A percentile compares a stretch with the other conserved stretches of the same genome.
phyloP scores from a whole-genome alignment of 2,113 vertebrate genomes.

The Muntiacus muntjak region DNA sequence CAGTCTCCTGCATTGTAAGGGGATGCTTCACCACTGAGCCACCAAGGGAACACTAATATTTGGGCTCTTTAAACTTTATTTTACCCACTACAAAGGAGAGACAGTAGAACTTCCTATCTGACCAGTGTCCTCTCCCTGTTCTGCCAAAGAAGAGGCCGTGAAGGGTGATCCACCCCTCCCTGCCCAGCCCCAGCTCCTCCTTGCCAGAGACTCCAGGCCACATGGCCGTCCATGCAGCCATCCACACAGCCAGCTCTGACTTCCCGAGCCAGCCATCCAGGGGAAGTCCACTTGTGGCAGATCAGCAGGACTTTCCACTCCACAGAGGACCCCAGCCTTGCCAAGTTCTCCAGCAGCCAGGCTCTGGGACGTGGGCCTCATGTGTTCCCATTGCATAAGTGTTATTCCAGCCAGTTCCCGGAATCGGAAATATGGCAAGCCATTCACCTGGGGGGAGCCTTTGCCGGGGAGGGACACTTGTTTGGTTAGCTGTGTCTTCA shows the following conservation, averaged over 20 bases:
- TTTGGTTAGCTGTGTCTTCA: conserved; percentile 55
- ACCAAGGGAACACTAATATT: not conserved
- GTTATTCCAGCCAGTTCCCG: conserved; percentile 69
- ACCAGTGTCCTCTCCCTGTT: not conserved
- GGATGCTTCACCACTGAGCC: not conserved
- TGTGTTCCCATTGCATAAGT: conserved; percentile 27
- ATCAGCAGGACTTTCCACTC: conserved; percentile 59
- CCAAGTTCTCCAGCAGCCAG: conserved; percentile 63
- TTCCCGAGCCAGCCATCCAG: not conserved
- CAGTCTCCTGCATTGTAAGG: not conserved
- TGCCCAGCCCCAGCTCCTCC: no score
- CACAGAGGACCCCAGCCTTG: not conserved
- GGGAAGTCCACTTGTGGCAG: conserved; percentile 50
- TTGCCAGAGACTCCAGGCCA: not conserved
- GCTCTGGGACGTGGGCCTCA: conserved; percentile 55
- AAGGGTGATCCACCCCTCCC: not conserved
- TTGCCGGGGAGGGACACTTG: conserved; percentile 9
- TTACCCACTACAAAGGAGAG: not conserved
- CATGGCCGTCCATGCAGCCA: not conserved
- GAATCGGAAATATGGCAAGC: conserved; percentile 66
- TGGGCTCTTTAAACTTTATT: not conserved
- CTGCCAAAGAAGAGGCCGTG: not conserved
- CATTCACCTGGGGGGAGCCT: conserved; percentile 70
- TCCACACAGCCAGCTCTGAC: not conserved
- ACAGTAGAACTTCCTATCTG: not conserved